Base-by-base conservation (phyloP, 2,113 vertebrate species). In the Anhinga rufa region DNA sequence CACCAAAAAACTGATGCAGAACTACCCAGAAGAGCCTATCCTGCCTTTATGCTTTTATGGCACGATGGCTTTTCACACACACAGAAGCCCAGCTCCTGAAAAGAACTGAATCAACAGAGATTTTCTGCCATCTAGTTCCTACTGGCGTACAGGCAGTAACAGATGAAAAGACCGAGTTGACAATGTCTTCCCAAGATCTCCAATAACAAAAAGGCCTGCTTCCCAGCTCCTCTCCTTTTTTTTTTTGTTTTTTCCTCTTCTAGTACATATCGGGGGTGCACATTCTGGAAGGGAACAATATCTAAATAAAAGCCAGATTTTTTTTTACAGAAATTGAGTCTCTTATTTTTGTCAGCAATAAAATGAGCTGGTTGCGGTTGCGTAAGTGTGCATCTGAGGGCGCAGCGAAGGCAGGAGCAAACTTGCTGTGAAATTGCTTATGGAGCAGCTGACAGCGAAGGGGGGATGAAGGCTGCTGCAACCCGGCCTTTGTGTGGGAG, bases 261-360 rank as follows among this genome's bases (percentile, higher is more conserved):
- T 55, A 38, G 34, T 49, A n/a, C 20, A 2, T 68, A 49, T 9
- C 15, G 52, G 40, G 52, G 62, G 31, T 88, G 34, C 7, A 4
- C 38, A 31, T 89, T 77, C 48, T 5, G 1, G 40, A 92, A 80
- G 38, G 95, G 72, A 95, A 84, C 3, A 25, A 22, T 49, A 44
- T n/a, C 66, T 61, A 25, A 97, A 95, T 97, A 96, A 97, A 97
- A 89, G 72, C 24, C 21, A 36, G 16, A 14, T 31, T 88, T 84
- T 78, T 78, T 46, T 88, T 49, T 49, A 58, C 12, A 51, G 49
- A 76, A 64, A 14, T 5, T 5, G 38, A 61, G n/a, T 69, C 77
- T 75, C 3, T 0, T 40, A 12, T 82, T 89, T 72, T 10, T 17
- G 34, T 64, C 11, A 7, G 26, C 60, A 74, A 61, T 12, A 24